Base-by-base conservation (phyloP, 2,797 vertebrate species). In the Phataginus tricuspis region DNA sequence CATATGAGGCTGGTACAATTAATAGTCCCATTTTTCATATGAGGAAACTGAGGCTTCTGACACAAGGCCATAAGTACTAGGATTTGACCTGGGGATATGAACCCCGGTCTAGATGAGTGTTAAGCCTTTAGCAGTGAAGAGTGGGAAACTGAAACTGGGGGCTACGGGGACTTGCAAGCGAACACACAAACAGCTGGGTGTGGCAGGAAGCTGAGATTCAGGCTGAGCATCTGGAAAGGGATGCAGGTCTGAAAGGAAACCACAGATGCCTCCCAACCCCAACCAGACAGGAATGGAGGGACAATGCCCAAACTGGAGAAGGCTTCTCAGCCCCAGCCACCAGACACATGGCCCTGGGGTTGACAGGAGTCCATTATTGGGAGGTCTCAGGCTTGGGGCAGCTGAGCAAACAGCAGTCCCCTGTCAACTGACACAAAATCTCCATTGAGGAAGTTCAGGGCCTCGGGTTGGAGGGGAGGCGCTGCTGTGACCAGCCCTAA, bases 381-480 rank as follows among this genome's bases (percentile, higher is more conserved):
- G 39, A 78, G 69, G 78, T 88, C 90, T 78, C 39, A 2, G 77
- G 71, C 57, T 39, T 21, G 39, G 85, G 63, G 66, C 87, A 86
- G 93, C 71, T 92, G 96, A 55, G 61, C 93, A 88, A 92, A 66
- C 79, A 93, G 66, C 45, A 37, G 55, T 63, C 9, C 78, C 68
- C 78, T 31, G 16, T 25, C 3, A 75, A 59, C 12, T 45, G 10
- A 87, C 53, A 89, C 83, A 68, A 55, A 90, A 71, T 37, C 39
- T 68, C 64, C 91, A 64, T 53, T 66, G 91, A 91, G 37, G 29
- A 42, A 34, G 49, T 21, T 10, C 12, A 11, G 75, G 16, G 18
- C 31, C 37, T 29, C 45, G 23, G 45, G 49, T 10, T 45, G 18
- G 18, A 37, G 18, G 16, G 19, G 12, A 1, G 29, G 23, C n/a